A percentile compares a stretch with the other conserved stretches of the same genome.
phyloP scores from a whole-genome alignment of 2,888 invertebrate genomes.

The Chaetogeoica ovagalla region DNA sequence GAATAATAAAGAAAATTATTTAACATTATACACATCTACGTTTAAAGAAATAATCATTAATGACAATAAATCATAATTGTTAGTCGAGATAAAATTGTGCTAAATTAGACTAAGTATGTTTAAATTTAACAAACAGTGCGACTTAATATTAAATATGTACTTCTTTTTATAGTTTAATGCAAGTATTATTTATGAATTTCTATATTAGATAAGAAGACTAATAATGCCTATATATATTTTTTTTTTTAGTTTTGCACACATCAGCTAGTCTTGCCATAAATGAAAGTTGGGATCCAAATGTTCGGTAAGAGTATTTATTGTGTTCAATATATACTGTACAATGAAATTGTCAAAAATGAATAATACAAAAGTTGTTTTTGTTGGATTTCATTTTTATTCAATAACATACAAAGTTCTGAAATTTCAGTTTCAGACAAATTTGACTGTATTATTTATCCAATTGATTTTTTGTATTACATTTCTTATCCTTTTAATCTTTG shows the following conservation, averaged over 20 bases:
- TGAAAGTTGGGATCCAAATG: conserved; percentile 98
- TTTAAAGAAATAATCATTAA: no score
- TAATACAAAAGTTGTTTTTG: neutral
- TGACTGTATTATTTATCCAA: neutral
- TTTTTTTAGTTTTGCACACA: conserved; percentile 88
- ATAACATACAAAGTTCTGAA: neutral
- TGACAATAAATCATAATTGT: no score
- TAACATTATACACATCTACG: no score
- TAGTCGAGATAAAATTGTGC: no score
- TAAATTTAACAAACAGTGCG: no score
- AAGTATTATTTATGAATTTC: no score
- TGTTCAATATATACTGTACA: neutral
- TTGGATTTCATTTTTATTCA: neutral
- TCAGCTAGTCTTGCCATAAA: conserved; percentile 96
- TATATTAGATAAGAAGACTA: neutral
- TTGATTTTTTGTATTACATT: neutral
- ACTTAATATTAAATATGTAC: no score
- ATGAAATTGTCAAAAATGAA: neutral
- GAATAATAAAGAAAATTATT: no score
- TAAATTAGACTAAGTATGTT: no score
- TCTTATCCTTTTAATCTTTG: neutral
- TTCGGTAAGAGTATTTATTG: conserved; percentile 63
- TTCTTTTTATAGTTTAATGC: no score
- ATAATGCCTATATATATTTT: neutral
- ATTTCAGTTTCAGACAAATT: neutral